These are phyloP conservation scores for Noturus placidus DNA, from an alignment of 2,113 vertebrate genomes.

Conservation along the genomic window DNA sequence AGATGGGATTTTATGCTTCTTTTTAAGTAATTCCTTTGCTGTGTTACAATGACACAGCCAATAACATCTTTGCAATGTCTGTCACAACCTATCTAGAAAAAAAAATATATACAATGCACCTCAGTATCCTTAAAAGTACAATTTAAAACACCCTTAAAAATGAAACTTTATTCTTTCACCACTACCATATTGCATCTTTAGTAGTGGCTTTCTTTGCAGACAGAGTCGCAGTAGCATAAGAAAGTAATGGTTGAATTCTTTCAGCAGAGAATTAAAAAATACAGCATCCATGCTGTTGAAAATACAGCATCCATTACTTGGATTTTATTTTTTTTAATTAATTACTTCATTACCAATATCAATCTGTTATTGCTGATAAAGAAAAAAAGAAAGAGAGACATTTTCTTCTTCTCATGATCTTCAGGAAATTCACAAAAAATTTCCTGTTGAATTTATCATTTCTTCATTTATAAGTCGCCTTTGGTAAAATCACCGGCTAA, in stretches of 20 bases:
- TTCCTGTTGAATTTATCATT: not conserved
- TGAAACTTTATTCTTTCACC: not conserved
- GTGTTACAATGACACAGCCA: not conserved
- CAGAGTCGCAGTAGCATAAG: not conserved
- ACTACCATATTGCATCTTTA: not conserved
- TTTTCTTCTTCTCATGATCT: not conserved
- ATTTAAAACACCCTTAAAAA: not conserved
- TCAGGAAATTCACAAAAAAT: not conserved
- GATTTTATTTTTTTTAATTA: not conserved
- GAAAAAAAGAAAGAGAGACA: not conserved
- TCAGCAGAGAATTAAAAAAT: not conserved
- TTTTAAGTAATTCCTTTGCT: not conserved
- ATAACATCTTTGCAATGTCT: not conserved
- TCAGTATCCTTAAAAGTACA: not conserved
- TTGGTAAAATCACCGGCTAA: too few relatives aligned
- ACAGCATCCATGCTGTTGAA: not conserved
- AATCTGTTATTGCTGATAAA: not conserved
- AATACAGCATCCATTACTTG: not conserved
- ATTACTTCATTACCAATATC: not conserved
- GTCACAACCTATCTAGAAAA: not conserved
- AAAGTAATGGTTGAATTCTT: not conserved
- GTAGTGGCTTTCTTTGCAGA: not conserved
- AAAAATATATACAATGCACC: not conserved
- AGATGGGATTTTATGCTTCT: not conserved
- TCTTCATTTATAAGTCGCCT: too few relatives aligned